Base-by-base conservation (phyloP, 2,797 vertebrate species). In the Gastrophryne carolinensis region DNA sequence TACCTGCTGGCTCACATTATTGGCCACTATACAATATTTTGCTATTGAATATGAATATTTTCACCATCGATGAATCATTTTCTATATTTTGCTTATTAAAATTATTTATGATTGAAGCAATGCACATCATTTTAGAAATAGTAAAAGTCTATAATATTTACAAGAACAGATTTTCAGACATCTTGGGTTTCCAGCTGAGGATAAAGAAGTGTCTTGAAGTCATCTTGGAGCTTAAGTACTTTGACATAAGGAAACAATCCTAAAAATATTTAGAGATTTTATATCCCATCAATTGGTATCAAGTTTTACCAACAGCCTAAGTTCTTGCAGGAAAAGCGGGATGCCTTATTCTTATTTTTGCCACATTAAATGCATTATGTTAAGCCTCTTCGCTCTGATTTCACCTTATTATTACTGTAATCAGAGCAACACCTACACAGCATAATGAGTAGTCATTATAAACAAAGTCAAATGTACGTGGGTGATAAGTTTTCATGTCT, bases 401-500 rank as follows among this genome's bases (percentile, higher is more conserved):
- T 76, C 57, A 70, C 65, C n/a, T 34, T 78, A 63, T 71, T 77
- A 77, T 78, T 78, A 78, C 67, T 19, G 67, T 58, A 71, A 72
- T 78, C 75, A 71, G 75, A 71, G 72, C 60, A 78, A 71, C 75
- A 78, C 75, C 75, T 78, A 78, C 75, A 78, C 75, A 78, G 60
- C 15, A 44, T 77, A 78, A 78, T 72, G 60, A 78, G 66, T 50
- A 65, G 49, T 78, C 60, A 65, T 72, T 78, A 56, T 60, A 72
- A 78, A 72, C 68, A 60, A 78, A 72, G 75, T 78, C 72, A 66
- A 78, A 72, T 58, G 75, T 60, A 68, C 65, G 75, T 78, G 75
- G 75, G 75, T 56, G 75, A 72, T 65, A 71, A 63, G 68, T 78
- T 78, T 47, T 78, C 29, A 68, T 34, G 50, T 78, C 37, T 72